Evolutionary conservation across 2,113 vertebrate genomes (phyloP).

Genomic region (Elachura formosa): DNA sequence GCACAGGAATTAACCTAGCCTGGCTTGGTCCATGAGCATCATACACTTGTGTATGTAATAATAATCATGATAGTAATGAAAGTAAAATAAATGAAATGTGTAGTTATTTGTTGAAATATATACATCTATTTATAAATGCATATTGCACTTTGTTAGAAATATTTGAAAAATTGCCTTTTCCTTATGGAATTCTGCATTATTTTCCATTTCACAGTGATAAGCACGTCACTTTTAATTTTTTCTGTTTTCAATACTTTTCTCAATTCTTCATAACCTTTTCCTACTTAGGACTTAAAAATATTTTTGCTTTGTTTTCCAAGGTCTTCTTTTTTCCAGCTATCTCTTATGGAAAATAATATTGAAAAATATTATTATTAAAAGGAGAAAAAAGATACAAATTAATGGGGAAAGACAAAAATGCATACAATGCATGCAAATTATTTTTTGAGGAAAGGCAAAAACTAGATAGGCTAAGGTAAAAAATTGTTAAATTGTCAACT

Average conservation of each 20-base stretch:
- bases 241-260: background rate
- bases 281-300: background rate
- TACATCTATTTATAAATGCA: background rate
- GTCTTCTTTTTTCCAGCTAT: background rate
- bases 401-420: background rate
- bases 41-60: background rate
- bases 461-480: background rate
- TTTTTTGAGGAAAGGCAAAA: background rate
- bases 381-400: background rate
- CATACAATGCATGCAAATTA: background rate
- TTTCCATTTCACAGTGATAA: background rate
- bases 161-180: background rate
- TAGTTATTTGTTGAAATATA: background rate
- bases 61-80: background rate
- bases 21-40: background rate
- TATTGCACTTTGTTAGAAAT: background rate
- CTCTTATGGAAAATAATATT: background rate
- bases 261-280: background rate
- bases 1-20: background rate
- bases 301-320: background rate
- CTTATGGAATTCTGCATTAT: background rate
- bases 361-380: background rate
- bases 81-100: background rate
- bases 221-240: background rate
- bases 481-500: background rate